phyloP scores from a whole-genome alignment of 2,113 vertebrate species.

The Rhineura floridana region DNA sequence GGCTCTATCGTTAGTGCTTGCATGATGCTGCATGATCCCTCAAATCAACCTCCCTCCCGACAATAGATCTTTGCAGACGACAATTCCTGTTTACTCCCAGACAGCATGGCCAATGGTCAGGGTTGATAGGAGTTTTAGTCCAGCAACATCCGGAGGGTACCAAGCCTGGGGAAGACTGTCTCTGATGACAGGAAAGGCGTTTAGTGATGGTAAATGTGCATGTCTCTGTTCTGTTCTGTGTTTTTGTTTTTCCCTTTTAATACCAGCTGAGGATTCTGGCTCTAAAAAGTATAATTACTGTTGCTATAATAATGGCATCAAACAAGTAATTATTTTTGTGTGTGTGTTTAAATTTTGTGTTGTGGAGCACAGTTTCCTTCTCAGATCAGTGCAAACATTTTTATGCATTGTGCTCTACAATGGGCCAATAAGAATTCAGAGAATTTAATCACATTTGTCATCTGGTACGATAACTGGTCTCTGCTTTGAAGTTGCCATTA shows the following conservation, averaged over 20 bases:
- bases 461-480: conserved; percentile 44
- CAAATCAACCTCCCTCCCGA: no score
- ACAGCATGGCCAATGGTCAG: no score
- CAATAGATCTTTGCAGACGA: no score
- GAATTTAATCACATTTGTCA: conserved; percentile 65
- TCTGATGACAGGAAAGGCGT: neutral
- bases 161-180: no score
- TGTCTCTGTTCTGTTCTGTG: conserved; percentile 23
- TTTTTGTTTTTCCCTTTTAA: neutral
- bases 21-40: conserved; percentile 3
- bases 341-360: conserved; percentile 64
- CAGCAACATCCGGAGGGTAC: no score
- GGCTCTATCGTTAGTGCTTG: neutral
- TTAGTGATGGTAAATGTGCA: conserved; percentile 9
- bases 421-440: conserved; percentile 38
- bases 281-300: conserved; percentile 57
- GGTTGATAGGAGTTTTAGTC: no score
- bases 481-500: conserved; percentile 38
- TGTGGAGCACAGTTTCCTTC: conserved; percentile 62
- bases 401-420: conserved; percentile 57
- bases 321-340: conserved; percentile 72
- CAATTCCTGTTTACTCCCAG: no score
- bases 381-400: conserved; percentile 66
- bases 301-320: conserved; percentile 53
- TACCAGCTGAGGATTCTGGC: conserved; percentile 65